Evolutionary conservation across 2,797 vertebrate genomes (phyloP).

Genomic region (Pseudotriccus pelzelni): DNA sequence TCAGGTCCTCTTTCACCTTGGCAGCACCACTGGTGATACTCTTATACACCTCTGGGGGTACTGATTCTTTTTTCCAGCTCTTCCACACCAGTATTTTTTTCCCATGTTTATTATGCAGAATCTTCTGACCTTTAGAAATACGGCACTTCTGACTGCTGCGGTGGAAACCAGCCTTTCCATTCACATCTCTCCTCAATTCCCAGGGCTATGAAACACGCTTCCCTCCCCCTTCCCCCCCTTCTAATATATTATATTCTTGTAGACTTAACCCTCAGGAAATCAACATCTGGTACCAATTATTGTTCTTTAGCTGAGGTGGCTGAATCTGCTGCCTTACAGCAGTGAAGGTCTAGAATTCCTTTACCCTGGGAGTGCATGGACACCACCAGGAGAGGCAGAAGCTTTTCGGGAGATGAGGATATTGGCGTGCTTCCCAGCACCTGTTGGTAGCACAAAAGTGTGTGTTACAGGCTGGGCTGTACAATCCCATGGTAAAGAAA

Average conservation of each 20-base stretch:
- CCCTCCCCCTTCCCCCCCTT: fast-evolving
- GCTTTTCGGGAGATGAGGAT: background rate
- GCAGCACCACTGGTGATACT: background rate
- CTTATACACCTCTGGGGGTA: background rate
- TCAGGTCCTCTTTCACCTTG: constrained; percentile 29
- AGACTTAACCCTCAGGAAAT: constrained; percentile 13
- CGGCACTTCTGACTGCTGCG: background rate
- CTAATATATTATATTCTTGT: background rate
- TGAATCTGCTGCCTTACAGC: constrained; percentile 1
- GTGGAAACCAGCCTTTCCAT: background rate
- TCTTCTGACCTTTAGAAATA: constrained; percentile 30
- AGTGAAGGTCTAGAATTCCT: constrained; percentile 11
- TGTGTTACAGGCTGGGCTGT: background rate
- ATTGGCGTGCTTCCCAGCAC: constrained; percentile 15
- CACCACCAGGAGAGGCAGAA: background rate
- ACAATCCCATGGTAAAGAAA: background rate
- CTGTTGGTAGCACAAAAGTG: constrained; percentile 17
- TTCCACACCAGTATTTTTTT: background rate
- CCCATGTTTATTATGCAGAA: background rate
- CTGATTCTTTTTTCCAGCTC: background rate
- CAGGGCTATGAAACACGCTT: background rate
- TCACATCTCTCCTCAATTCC: background rate
- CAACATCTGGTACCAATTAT: constrained; percentile 8
- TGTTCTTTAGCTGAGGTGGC: constrained; percentile 1
- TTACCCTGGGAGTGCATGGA: background rate